A percentile compares a stretch with the other conserved stretches of the same genome.
Evolutionary conservation across 2,888 invertebrate species (phyloP).

Genomic region (Eilema sororculum): DNA sequence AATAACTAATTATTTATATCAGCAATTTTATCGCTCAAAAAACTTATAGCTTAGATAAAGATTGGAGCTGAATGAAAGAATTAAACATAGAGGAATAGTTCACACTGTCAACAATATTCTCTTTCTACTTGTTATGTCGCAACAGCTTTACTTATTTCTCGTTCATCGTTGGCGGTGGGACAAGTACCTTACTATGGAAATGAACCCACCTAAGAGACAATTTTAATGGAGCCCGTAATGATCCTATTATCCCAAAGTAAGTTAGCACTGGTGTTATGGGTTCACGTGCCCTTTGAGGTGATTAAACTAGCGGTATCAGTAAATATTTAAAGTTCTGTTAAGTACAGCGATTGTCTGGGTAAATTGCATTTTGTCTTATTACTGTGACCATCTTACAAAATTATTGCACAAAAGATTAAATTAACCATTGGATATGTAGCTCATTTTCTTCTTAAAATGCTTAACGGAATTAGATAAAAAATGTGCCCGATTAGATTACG

Average conservation of each 20-base stretch:
- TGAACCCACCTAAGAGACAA: slow-evolving; percentile 35
- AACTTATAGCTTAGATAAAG: background rate
- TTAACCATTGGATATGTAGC: background rate
- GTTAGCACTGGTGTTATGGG: slow-evolving; percentile 27
- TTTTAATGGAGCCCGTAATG: slow-evolving; percentile 34
- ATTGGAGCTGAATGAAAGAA: background rate
- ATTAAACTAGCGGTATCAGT: slow-evolving; percentile 20
- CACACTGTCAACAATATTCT: background rate
- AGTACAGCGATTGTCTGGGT: background rate
- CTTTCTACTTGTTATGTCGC: background rate
- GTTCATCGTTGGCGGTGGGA: background rate
- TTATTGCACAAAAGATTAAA: background rate
- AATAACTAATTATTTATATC: background rate
- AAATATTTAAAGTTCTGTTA: background rate
- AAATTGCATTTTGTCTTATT: background rate
- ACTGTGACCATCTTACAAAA: background rate
- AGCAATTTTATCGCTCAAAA: background rate
- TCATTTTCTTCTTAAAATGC: too few species aligned
- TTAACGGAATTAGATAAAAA: too few species aligned
- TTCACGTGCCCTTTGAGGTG: slow-evolving; percentile 30
- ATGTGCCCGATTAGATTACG: too few species aligned
- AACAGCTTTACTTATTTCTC: background rate
- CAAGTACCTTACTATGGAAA: slow-evolving; percentile 37
- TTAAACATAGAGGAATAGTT: background rate
- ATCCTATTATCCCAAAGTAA: slow-evolving; percentile 13